phyloP scores from a whole-genome alignment of 2,888 invertebrate species.

The Trypoxylon attenuatum region DNA sequence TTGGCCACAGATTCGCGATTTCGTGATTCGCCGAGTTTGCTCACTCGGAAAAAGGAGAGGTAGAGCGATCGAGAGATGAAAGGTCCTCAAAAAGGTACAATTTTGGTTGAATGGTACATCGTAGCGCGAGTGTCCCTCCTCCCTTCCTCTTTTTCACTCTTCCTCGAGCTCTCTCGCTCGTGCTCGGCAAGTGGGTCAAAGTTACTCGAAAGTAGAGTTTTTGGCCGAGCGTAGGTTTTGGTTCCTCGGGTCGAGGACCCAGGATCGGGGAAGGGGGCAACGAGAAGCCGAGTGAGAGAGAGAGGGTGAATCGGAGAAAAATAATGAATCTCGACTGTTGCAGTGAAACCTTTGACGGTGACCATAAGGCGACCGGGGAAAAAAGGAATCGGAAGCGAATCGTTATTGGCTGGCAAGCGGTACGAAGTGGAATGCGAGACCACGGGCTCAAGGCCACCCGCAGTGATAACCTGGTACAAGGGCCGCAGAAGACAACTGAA shows the following conservation, averaged over 20 bases:
- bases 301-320: neutral
- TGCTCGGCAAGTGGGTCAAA: too few species aligned
- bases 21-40: slow-evolving; percentile 16
- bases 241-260: too few species aligned
- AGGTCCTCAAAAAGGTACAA: neutral
- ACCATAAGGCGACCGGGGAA: slow-evolving; percentile 80
- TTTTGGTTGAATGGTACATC: neutral
- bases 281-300: neutral
- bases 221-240: too few species aligned
- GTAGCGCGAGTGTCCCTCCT: neutral
- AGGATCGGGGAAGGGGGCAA: neutral
- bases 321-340: slow-evolving; percentile 15
- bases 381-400: slow-evolving; percentile 67
- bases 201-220: too few species aligned
- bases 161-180: neutral
- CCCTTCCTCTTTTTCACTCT: neutral
- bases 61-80: neutral
- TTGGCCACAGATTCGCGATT: slow-evolving; percentile 33
- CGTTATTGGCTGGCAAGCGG: slow-evolving; percentile 87
- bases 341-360: slow-evolving; percentile 90
- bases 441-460: slow-evolving; percentile 89
- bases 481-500: slow-evolving; percentile 86
- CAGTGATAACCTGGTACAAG: slow-evolving; percentile 92
- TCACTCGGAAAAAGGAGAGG: slow-evolving; percentile 11
- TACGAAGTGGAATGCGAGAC: slow-evolving; percentile 91